A percentile compares a stretch with the other conserved stretches of the same genome.
These are phyloP conservation scores for Mastomys natalensis DNA, from an alignment of 2,113 vertebrate species.

Conservation along the genomic window DNA sequence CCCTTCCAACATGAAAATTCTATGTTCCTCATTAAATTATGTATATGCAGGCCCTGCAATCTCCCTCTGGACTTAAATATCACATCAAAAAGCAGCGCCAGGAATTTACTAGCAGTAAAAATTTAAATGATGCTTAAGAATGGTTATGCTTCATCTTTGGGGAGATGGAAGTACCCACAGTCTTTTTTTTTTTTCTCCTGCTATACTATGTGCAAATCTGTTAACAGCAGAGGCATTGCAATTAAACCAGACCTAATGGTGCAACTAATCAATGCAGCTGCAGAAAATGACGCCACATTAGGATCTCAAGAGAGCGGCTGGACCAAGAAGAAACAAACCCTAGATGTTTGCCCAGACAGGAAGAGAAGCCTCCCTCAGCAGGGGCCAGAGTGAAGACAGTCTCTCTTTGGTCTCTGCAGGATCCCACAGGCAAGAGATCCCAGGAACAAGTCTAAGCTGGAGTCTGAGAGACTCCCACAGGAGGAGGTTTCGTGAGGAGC, in stretches of 20 bases:
- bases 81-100: constrained; percentile 55
- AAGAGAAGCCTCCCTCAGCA: neutral
- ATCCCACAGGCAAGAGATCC: neutral
- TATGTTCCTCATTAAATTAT: constrained; percentile 69
- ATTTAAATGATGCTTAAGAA: constrained; percentile 66
- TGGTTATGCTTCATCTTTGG: constrained; percentile 60
- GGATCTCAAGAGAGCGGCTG: neutral
- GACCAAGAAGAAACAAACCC: constrained; percentile 19
- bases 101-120: constrained; percentile 71
- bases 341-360: neutral
- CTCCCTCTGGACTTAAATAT: constrained; percentile 74
- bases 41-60: constrained; percentile 14
- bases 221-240: constrained; percentile 52
- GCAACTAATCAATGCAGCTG: constrained; percentile 50
- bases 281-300: constrained; percentile 23
- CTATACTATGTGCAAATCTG: constrained; percentile 52
- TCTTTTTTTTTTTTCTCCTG: constrained; percentile 14
- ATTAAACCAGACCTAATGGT: constrained; percentile 71
- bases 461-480: neutral
- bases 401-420: constrained; percentile 46
- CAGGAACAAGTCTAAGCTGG: neutral
- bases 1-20: constrained; percentile 56
- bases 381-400: neutral
- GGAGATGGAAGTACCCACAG: constrained; percentile 14
- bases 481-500: neutral